Conservation (phyloP, 2,888 invertebrate genomes). For the Luffia ferchaultella region DNA sequence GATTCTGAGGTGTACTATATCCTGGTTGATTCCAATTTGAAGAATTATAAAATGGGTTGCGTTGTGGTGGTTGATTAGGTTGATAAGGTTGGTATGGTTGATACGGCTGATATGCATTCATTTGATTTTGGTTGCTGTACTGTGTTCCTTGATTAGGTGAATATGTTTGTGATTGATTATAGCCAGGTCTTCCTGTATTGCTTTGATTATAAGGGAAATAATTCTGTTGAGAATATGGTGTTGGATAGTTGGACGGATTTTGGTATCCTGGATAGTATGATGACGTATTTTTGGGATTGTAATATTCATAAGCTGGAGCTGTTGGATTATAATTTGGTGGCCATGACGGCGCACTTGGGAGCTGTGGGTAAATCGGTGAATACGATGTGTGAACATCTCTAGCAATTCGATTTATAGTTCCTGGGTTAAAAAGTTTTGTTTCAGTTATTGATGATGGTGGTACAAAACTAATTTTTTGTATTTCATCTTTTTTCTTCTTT, state of each 20-base stretch:
- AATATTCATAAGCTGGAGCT: neutral
- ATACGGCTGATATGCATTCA: too few species aligned
- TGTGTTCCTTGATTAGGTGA: too few species aligned
- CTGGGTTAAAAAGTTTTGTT: too few species aligned
- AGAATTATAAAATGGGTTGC: too few species aligned
- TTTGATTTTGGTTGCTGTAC: too few species aligned
- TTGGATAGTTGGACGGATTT: neutral
- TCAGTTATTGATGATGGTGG: too few species aligned
- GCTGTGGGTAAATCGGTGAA: slow-evolving; percentile 2
- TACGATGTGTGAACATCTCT: neutral
- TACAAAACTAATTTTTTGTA: too few species aligned
- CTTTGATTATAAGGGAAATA: neutral
- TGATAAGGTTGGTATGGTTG: too few species aligned
- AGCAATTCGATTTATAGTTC: too few species aligned
- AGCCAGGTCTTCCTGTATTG: neutral
- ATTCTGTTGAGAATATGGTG: neutral
- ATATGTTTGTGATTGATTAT: neutral
- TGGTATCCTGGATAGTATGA: neutral
- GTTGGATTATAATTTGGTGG: neutral
- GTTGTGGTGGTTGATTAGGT: too few species aligned
- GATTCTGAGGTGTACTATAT: neutral
- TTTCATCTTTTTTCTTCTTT: too few species aligned
- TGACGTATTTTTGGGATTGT: neutral
- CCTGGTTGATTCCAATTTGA: too few species aligned
- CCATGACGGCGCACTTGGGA: neutral